A percentile compares a stretch with the other conserved stretches of the same genome.
Conservation (phyloP, 2,113 vertebrate genomes). For the Tiliqua scincoides region DNA sequence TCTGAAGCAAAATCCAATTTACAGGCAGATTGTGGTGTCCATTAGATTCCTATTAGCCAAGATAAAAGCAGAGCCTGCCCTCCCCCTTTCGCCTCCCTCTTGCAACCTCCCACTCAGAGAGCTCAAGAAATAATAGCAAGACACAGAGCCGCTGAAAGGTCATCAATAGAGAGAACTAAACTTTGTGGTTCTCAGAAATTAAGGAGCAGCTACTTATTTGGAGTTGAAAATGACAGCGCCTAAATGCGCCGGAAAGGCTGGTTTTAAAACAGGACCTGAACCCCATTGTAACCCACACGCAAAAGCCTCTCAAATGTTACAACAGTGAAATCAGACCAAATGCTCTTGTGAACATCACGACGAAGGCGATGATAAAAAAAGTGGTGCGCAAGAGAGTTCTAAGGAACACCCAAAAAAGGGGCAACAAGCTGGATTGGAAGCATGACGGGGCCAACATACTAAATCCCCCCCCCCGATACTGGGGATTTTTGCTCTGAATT, state of each 20-base stretch:
- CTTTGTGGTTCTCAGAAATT: not conserved
- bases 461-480: no score
- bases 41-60: slow-evolving; percentile 52
- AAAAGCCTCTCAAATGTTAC: not conserved
- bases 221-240: accelerated
- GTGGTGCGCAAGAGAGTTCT: no score
- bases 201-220: slow-evolving; percentile 7
- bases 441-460: no score
- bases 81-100: slow-evolving; percentile 19
- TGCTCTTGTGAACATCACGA: not conserved
- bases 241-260: not conserved
- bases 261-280: not conserved
- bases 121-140: slow-evolving; percentile 30
- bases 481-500: no score
- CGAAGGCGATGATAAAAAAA: not conserved
- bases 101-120: slow-evolving; percentile 39
- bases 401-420: not conserved
- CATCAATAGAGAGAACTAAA: slow-evolving; percentile 23
- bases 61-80: slow-evolving; percentile 54
- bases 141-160: not conserved
- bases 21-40: slow-evolving; percentile 48
- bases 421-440: no score
- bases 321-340: not conserved
- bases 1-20: slow-evolving; percentile 56
- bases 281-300: accelerated